Evolutionary conservation across 2,888 invertebrate species (phyloP), one percentile per base, ranked within the genome.

Genomic region (Napeogenes sylphis): DNA sequence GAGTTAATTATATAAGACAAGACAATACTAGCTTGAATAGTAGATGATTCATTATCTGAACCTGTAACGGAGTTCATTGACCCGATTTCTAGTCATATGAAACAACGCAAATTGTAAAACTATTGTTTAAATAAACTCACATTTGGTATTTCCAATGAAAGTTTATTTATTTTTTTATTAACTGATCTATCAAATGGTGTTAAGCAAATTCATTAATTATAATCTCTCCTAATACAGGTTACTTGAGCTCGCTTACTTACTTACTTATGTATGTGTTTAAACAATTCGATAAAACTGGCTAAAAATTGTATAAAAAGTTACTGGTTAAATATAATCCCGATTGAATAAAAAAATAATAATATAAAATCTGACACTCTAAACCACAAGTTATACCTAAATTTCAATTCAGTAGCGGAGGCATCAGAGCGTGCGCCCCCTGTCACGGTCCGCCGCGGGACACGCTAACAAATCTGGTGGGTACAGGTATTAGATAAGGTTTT

Each of bases 391-490:
- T 56, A 59, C 55, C 58, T 56, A 58, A 65, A 68, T 64, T 65
- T 64, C 56, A 66, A 64, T 67, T 64, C 62, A 65, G 61, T 72
- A 72, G 73, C 73, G 68, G 38, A 70, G 71, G 80, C 85, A 85
- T 63, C 80, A 81, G 84, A 85, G 81, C 87, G 79, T 80, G 75
- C 74, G 70, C 80, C 78, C 78, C 78, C 77, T 30, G 86, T 83
- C 77, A 68, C 79, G 85, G 82, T 84, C 84, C 81, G 84, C 69
- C 81, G 79, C 69, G 61, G 66, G 73, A 73, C 70, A 75, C 75
- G 74, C 73, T 74, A 73, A 70, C 76, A 77, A 72, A 73, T 76
- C 67, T 67, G 60, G 59, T 64, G 30, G 51, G 51, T 51, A 42
- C 35, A 35, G 35, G 35, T 35, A 3, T 35, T 35, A 35, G 35